Conservation (phyloP, 2,113 vertebrate genomes). For the Poeciliopsis occidentalis region DNA sequence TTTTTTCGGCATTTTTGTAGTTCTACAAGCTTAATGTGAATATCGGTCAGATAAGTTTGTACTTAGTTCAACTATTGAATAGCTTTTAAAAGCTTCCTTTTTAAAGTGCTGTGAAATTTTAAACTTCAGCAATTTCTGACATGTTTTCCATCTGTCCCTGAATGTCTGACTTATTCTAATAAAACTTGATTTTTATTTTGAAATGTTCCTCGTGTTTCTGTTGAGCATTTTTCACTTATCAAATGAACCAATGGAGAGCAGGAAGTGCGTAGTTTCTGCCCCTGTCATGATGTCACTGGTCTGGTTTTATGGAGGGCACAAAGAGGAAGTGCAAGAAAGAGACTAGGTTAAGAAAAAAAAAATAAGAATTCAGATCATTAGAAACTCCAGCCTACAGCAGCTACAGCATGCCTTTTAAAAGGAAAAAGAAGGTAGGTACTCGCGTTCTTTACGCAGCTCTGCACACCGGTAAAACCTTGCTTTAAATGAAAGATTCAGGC, state of each 20-base stretch:
- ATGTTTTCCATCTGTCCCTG: conserved; percentile 33
- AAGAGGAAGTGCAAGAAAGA: neutral
- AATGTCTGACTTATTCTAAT: conserved; percentile 63
- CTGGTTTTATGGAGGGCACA: no score
- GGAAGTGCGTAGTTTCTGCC: neutral
- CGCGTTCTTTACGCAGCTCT: rapidly evolving
- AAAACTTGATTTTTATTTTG: conserved; percentile 42
- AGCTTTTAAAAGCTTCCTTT: neutral
- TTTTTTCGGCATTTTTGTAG: conserved; percentile 1
- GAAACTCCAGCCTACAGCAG: neutral
- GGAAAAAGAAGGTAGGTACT: conserved; percentile 58
- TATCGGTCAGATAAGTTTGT: neutral
- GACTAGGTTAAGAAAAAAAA: neutral
- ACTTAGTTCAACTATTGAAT: conserved; percentile 10
- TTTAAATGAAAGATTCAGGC: neutral
- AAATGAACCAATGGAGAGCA: neutral
- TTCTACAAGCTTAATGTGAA: neutral
- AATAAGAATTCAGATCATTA: neutral
- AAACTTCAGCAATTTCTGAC: conserved; percentile 19
- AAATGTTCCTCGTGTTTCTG: neutral
- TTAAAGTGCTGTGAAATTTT: conserved; percentile 45
- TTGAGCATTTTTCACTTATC: neutral
- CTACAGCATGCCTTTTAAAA: conserved; percentile 48
- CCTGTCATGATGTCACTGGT: no score
- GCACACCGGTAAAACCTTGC: rapidly evolving